phyloP scores from a whole-genome alignment of 2,888 invertebrate genomes.

The Bellardia bayeri region DNA sequence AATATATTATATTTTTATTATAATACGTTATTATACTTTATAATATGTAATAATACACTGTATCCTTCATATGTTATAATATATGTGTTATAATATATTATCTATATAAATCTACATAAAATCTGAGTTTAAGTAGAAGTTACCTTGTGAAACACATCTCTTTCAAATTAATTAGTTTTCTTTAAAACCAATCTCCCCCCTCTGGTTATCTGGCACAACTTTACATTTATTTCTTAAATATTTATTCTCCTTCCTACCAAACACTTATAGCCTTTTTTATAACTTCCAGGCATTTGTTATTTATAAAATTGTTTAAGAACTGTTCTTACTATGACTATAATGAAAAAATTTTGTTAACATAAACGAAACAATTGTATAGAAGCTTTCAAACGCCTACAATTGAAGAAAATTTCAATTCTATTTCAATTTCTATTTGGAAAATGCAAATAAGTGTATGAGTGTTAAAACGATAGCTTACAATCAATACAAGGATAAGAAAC shows the following conservation, averaged over 20 bases:
- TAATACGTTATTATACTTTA: too few relatives aligned
- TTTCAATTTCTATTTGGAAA: conserved; percentile 28
- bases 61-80: too few relatives aligned
- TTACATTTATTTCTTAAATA: conserved; percentile 8
- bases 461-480: conserved; percentile 35
- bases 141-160: too few relatives aligned
- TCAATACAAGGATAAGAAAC: conserved; percentile 26
- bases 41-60: too few relatives aligned
- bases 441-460: conserved; percentile 41
- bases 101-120: too few relatives aligned
- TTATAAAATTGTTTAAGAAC: conserved; percentile 64
- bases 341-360: conserved; percentile 37
- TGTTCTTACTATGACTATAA: conserved; percentile 22
- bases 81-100: too few relatives aligned
- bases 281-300: conserved; percentile 25
- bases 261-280: conserved; percentile 12
- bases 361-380: conserved; percentile 37
- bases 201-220: not conserved
- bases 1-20: too few relatives aligned
- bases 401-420: conserved; percentile 3
- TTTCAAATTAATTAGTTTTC: too few relatives aligned
- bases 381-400: conserved; percentile 39
- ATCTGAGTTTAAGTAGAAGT: too few relatives aligned
- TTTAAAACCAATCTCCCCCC: not conserved
- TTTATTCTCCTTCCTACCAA: not conserved